Evolutionary conservation across 2,888 invertebrate species (phyloP).

Genomic region (Parapristionchus giblindavisi): DNA sequence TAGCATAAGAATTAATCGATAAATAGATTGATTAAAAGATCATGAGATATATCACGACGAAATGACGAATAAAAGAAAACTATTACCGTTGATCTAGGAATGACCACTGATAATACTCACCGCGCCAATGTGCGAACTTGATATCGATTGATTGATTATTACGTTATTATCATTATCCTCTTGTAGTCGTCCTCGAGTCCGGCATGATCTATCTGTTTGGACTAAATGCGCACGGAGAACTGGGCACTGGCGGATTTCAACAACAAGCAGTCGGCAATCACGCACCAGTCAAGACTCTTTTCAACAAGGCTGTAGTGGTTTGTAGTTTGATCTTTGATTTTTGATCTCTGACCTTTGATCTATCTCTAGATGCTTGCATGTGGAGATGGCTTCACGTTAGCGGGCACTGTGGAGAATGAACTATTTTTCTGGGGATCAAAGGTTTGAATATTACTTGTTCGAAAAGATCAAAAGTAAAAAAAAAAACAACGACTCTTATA

Average conservation of each 20-base stretch:
- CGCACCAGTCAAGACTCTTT: conserved; percentile 72
- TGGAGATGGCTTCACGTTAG: conserved; percentile 78
- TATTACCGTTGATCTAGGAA: too few relatives aligned
- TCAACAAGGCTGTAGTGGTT: conserved; percentile 33
- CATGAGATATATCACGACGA: too few relatives aligned
- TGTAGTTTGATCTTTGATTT: conserved; percentile 4
- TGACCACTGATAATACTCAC: too few relatives aligned
- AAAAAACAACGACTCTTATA: too few relatives aligned
- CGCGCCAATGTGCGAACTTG: too few relatives aligned
- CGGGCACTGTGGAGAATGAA: conserved; percentile 77
- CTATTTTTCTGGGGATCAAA: conserved; percentile 78
- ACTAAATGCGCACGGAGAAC: conserved; percentile 77
- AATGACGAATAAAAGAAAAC: too few relatives aligned
- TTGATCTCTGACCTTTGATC: background rate
- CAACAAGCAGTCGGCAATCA: conserved; percentile 67
- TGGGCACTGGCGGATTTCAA: conserved; percentile 74
- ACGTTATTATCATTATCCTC: background rate
- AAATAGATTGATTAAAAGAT: too few relatives aligned
- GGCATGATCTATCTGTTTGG: conserved; percentile 77
- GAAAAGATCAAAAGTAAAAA: background rate
- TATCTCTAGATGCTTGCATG: conserved; percentile 75
- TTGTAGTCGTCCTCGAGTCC: conserved; percentile 74
- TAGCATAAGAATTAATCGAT: too few relatives aligned
- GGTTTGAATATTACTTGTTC: conserved; percentile 28
- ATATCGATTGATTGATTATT: too few relatives aligned